phyloP scores from a whole-genome alignment of 2,797 vertebrate species.

The Tympanoctomys barrerae region DNA sequence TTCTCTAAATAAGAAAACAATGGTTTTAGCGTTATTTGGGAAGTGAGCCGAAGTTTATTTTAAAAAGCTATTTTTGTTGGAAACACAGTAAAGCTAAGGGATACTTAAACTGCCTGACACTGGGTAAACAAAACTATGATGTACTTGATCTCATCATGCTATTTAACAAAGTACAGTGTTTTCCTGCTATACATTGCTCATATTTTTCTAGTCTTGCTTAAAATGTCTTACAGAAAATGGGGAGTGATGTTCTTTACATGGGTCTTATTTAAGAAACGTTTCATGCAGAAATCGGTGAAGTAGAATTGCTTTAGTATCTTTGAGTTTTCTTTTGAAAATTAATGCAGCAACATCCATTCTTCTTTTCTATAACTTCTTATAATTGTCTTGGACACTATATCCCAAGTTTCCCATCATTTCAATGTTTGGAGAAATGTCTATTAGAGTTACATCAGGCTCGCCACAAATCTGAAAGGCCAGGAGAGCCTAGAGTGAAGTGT shows the following conservation, averaged over 20 bases:
- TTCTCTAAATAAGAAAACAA: conserved; percentile 10
- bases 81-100: conserved; percentile 31
- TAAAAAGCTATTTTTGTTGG: conserved; percentile 7
- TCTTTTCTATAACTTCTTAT: conserved; percentile 1
- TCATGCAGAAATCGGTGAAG: not conserved
- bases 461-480: not conserved
- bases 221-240: conserved; percentile 1
- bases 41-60: not conserved
- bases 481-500: not conserved
- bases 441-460: not conserved
- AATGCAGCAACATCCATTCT: not conserved
- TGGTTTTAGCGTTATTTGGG: conserved; percentile 22
- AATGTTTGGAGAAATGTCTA: not conserved
- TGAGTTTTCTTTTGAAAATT: not conserved
- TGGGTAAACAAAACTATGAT: not conserved
- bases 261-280: conserved; percentile 27
- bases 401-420: conserved; percentile 19
- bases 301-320: not conserved
- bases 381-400: not conserved
- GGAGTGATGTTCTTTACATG: not conserved
- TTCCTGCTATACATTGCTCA: not conserved
- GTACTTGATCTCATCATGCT: not conserved
- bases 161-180: not conserved
- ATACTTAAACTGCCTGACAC: not conserved
- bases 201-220: conserved; percentile 36